A percentile compares a stretch with the other conserved stretches of the same genome.
Evolutionary conservation across 2,113 vertebrate genomes (phyloP).

Genomic region (western clawed frog (Xenopus tropicalis)): DNA sequence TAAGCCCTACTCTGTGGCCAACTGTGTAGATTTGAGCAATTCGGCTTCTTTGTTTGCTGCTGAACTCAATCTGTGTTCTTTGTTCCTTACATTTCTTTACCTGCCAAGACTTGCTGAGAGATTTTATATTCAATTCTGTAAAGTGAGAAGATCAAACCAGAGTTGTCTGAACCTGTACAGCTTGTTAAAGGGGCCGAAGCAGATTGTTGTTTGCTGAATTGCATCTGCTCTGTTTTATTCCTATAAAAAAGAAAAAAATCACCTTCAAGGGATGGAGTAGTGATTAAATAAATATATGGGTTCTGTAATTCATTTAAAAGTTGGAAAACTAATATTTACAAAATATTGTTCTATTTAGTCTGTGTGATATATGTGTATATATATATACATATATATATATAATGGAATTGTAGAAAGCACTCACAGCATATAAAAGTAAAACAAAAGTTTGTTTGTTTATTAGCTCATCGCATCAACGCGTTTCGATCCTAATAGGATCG

Average conservation of each 20-base stretch:
- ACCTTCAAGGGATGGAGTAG: too few relatives aligned
- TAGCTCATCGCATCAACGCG: too few relatives aligned
- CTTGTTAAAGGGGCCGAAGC: conserved; percentile 28
- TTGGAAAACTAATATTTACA: too few relatives aligned
- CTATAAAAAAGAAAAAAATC: background rate
- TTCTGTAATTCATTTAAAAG: too few relatives aligned
- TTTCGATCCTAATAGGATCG: too few relatives aligned
- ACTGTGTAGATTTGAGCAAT: conserved; percentile 32
- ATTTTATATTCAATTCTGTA: conserved; percentile 35
- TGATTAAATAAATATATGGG: too few relatives aligned
- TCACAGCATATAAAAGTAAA: too few relatives aligned
- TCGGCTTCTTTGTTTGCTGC: conserved; percentile 29
- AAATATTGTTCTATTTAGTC: too few relatives aligned
- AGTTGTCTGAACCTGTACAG: conserved; percentile 8
- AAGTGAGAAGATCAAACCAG: conserved; percentile 33
- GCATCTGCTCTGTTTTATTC: background rate
- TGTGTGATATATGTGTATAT: too few relatives aligned
- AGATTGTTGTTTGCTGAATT: background rate
- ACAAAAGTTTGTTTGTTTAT: too few relatives aligned
- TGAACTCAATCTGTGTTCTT: conserved; percentile 22
- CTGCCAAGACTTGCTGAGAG: conserved; percentile 39
- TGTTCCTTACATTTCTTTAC: conserved; percentile 25
- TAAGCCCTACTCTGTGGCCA: conserved; percentile 10
- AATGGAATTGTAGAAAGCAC: too few relatives aligned
- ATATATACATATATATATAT: too few relatives aligned